A percentile compares a stretch with the other conserved stretches of the same genome.
These are phyloP conservation scores for Acronicta leporina DNA, from an alignment of 2,888 invertebrate genomes.

Conservation along the genomic window DNA sequence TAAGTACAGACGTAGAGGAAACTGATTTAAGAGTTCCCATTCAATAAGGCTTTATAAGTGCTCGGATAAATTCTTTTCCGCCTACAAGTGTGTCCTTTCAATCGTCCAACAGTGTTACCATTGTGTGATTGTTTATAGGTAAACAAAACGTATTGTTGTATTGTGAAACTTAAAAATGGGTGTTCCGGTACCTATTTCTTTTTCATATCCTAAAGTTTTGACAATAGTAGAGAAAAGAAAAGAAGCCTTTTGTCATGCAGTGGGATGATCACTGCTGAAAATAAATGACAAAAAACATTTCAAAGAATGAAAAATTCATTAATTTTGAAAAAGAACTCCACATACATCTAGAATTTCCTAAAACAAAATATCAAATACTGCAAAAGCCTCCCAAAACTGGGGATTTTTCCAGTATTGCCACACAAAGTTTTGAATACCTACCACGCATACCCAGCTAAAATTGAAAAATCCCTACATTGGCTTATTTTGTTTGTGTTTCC, in stretches of 20 bases:
- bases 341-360: background rate
- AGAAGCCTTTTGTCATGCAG: background rate
- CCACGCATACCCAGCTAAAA: constrained; percentile 23
- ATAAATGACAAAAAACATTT: background rate
- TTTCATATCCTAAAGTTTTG: background rate
- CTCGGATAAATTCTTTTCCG: constrained; percentile 67
- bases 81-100: constrained; percentile 60
- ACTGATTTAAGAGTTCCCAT: constrained; percentile 83
- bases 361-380: background rate
- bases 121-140: constrained; percentile 61
- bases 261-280: background rate
- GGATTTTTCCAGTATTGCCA: background rate
- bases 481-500: constrained; percentile 30
- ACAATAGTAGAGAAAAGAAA: background rate
- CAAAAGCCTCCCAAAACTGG: background rate
- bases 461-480: constrained; percentile 22
- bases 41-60: constrained; percentile 75
- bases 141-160: constrained; percentile 29
- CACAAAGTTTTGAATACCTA: constrained; percentile 12
- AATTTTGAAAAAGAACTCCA: no score
- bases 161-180: background rate
- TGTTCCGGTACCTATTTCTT: background rate
- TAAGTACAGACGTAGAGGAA: constrained; percentile 78
- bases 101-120: constrained; percentile 52
- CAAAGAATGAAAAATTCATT: background rate